Base-by-base conservation (phyloP, 2,888 invertebrate species). In the Leucozona laternaria region DNA sequence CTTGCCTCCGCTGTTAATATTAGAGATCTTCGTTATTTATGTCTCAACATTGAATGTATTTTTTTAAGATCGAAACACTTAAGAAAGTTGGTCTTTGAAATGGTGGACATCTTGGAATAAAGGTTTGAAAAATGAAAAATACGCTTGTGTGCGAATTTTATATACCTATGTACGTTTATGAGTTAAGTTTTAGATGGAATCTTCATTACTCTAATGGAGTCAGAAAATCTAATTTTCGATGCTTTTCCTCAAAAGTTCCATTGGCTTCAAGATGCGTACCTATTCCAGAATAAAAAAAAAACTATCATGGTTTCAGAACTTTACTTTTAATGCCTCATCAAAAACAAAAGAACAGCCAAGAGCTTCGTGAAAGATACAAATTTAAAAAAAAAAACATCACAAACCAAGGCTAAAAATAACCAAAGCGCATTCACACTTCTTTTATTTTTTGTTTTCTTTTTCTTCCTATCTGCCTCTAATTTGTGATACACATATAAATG, bases 391-490 rank as follows among this genome's bases (percentile, higher is more conserved):
- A 40, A 62, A 40, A 43, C 10, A 62, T 58, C n/a, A 76, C 68
- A 71, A 79, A 75, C 70, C 40, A 55, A 72, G 60, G 50, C 81
- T 85, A 85, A 85, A 85, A 85, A 85, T 85, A 85, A 58, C 68
- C 68, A 81, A 85, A 78, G 60, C 80, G 85, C 80, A 81, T 85
- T 81, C 72, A 81, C 77, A 85, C 68, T 62, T 77, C 72, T 77
- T 80, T 76, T 20, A 64, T 22, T 43, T 57, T 11, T n/a, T 57
- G 50, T 48, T 64, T 15, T 43, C 20, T 66, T 40, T 48, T 55
- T 48, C 25, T 64, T 58, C 28, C 28, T 53, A 53, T 53, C 25
- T 25, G 53, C 53, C 53, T 72, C 72, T 71, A 70, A 70, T 75
- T 79, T 62, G 55, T 68, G 60, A 22, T 71, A 62, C 76, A 13